Base-by-base conservation (phyloP, 2,888 invertebrate genomes). In the Nemotelus nigrinus region DNA sequence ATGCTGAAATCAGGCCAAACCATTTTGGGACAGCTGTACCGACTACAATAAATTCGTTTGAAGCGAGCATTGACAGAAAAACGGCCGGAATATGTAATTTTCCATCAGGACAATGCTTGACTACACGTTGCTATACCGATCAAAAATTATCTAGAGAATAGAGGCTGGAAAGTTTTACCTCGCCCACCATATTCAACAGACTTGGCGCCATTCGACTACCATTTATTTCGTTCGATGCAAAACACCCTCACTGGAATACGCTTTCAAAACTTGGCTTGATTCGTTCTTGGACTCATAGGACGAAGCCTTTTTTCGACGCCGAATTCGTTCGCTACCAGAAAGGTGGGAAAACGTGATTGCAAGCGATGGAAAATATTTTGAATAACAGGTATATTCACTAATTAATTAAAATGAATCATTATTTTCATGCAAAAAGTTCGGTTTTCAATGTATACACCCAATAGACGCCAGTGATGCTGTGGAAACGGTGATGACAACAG, bases 11-110 rank as follows among this genome's bases (percentile, higher is more conserved):
- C 58, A 58, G 58, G 58, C 25, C 25, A 58, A 58, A 58, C 58
- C 2, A 58, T 58, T 58, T n/a, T 25, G 10, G 25, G 10, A 58
- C 10, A 4, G 63, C 63, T 63, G 41, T 63, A 63, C 63, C 1
- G 63, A 63, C 63, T 53, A 71, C 41, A 71, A 71, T 55, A 1
- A 44, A 71, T 71, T 53, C 71, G 53, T 71, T 71, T 71, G 55
- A 71, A 71, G 55, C 55, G 39, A 71, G 71, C 71, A 71, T 53
- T 71, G 53, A 41, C 71, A 44, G 43, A 71, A 71, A 55, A 71
- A 10, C 71, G 71, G 25, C 25, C 43, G 55, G 71, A 71, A 71
- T 71, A 71, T 55, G 55, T 71, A 71, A 71, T 71, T 71, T 58
- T 71, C 55, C 71, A 71, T 71, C 55, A 71, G 53, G 71, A 63